phyloP scores from a whole-genome alignment of 2,797 vertebrate genomes.

The Sebastes umbrosus region DNA sequence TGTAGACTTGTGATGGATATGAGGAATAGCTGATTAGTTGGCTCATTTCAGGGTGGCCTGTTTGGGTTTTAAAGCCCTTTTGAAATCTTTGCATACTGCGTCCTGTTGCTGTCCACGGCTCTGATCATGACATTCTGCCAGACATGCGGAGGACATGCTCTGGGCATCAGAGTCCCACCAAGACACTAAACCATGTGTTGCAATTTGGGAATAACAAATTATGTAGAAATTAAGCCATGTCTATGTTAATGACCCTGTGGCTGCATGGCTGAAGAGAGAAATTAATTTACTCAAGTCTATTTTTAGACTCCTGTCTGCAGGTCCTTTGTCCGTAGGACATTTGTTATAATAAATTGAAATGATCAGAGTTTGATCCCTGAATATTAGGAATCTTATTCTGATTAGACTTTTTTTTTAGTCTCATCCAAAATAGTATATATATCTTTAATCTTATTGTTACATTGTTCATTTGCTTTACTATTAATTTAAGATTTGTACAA shows the following conservation, averaged over 20 bases:
- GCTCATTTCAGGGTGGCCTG: constrained; percentile 9
- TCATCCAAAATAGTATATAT: not conserved
- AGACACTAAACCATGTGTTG: constrained; percentile 68
- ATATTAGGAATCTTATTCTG: constrained; percentile 5
- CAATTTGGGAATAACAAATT: constrained; percentile 68
- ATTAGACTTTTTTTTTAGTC: not conserved
- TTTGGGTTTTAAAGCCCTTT: constrained; percentile 35
- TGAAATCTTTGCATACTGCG: constrained; percentile 43
- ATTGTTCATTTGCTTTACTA: not conserved
- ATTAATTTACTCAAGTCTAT: constrained; percentile 47
- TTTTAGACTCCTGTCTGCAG: constrained; percentile 47
- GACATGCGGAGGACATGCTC: constrained; percentile 44
- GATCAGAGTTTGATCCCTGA: constrained; percentile 2
- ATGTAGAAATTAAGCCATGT: constrained; percentile 67
- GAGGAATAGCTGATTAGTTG: not conserved
- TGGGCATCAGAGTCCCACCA: constrained; percentile 54
- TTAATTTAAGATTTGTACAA: not conserved
- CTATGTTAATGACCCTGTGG: constrained; percentile 66
- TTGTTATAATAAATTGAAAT: constrained; percentile 14
- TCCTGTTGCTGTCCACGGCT: constrained; percentile 30
- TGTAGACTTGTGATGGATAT: not conserved
- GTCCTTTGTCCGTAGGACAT: constrained; percentile 22
- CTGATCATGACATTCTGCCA: constrained; percentile 55
- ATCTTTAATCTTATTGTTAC: not conserved
- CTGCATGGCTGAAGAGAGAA: constrained; percentile 48